phyloP scores from a whole-genome alignment of 1,140 invertebrate species.

The Drosophila nigrodunni region DNA sequence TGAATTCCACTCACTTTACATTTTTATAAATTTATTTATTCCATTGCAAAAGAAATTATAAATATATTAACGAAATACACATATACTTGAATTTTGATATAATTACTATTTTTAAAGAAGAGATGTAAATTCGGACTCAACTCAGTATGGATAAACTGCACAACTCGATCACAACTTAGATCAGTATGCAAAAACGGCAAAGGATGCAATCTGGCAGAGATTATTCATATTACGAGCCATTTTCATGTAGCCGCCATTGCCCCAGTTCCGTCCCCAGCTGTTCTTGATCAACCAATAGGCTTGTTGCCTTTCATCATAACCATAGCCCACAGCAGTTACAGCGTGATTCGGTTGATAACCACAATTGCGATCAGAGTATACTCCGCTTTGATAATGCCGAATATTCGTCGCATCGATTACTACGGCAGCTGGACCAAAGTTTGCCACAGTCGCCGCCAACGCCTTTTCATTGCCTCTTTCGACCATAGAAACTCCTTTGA shows the following conservation, averaged over 20 bases:
- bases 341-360: conserved; percentile 84
- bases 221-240: conserved; percentile 85
- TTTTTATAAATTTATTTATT: no score
- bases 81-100: no score
- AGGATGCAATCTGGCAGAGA: conserved; percentile 2
- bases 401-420: conserved; percentile 1
- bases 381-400: background rate
- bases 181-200: background rate
- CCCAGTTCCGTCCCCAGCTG: conserved; percentile 86
- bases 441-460: conserved; percentile 89
- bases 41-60: no score
- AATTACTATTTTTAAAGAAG: no score
- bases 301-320: conserved; percentile 85
- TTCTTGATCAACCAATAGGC: conserved; percentile 90
- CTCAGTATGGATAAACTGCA: no score
- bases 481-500: background rate
- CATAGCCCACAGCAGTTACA: conserved; percentile 90
- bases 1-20: no score
- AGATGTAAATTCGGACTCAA: no score
- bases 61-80: no score
- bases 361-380: background rate
- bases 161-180: no score
- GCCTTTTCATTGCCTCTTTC: conserved; percentile 87
- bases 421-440: conserved; percentile 89
- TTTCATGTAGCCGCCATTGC: conserved; percentile 86